Base-by-base conservation (phyloP, 2,888 invertebrate species). In the Sturmia bella region DNA sequence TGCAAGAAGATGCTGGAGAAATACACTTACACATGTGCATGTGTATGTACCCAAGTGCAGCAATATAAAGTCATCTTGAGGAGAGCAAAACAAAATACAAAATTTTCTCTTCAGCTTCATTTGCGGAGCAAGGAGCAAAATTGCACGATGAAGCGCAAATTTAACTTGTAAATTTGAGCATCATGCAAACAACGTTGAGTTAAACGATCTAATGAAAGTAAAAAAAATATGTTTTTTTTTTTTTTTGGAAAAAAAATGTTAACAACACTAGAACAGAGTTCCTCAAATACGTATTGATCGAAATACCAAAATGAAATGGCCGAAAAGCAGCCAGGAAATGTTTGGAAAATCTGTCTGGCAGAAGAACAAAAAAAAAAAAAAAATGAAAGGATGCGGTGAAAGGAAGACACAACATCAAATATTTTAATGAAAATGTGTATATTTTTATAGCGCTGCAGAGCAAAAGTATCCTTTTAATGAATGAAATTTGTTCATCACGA, bases 121-220 rank as follows among this genome's bases (percentile, higher is more conserved):
- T 11, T n/a, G 56, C 17, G 32, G 52, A 17, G 32, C 43, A 61
- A 54, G 45, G 43, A 72, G 45, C 66, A 73, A 61, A 21, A 59
- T 50, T 52, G 43, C 57, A 70, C 63, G 41, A 27, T 69, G 48
- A n/a, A 50, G 17, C 39, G 45, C 32, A 54, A 17, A 13, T 27
- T 68, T 27, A 57, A 52, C 41, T 27, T 66, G 39, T 13, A 54
- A 75, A 80, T 75, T 41, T 54, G 80, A 75, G 77, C 77, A 84
- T 73, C 77, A 69, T 63, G 64, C 75, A 75, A 83, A 73, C 69
- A 73, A 68, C 43, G 45, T 50, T 66, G 78, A 78, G 72, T 59
- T 73, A 83, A 80, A 78, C 75, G 75, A 83, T 78, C 72, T 79
- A 78, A 80, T 64, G 63, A 80, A 83, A 74, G 61, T 69, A 80